Evolutionary conservation across 2,888 invertebrate genomes (phyloP), one percentile per base, ranked within the genome.

Genomic region (Caenorhabditis sulstoni): DNA sequence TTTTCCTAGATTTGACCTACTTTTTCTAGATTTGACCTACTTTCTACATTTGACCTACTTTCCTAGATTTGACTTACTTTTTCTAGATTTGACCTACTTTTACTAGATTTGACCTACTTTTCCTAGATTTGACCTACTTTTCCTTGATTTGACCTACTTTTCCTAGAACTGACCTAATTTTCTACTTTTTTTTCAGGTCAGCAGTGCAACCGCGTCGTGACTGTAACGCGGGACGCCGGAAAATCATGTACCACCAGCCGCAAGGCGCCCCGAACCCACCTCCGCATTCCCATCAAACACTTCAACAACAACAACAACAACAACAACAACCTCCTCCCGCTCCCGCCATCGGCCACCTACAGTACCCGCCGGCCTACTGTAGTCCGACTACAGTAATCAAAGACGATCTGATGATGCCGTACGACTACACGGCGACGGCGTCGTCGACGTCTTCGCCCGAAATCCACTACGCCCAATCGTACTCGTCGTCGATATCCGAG

Each of bases 201-300:
- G 85, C 85, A 8, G 85, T 85, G 3, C 85, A 85, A 64, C 85
- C 85, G 1, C 67, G 85, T 11, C 71, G 85, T 1, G 85, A 85
- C 35, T 84, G 84, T 37, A 85, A 85, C 29, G 82, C 83, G 1
- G 83, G 83, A 1, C 64, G 85, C 11, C 67, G 85, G 20, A 84
- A 84, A 61, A 85, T 85, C 53, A 74, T 73, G 59, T 81, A 76
- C 59, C 67, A 65, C 62, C 18, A 37, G 45, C 44, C 12, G n/a
- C 57, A n/a, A n/a, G n/a, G n/a, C 29, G 29, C 7, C 29, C 29
- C 29, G 7, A 29, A n/a, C n/a, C n/a, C n/a, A n/a, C n/a, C n/a
- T n/a, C n/a, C n/a, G n/a, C n/a, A n/a, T n/a, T n/a, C n/a, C n/a
- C n/a, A n/a, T n/a, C n/a, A n/a, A n/a, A n/a, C n/a, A n/a, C n/a